Evolutionary conservation across 2,797 vertebrate species (phyloP).

Genomic region (Nannoperca australis): DNA sequence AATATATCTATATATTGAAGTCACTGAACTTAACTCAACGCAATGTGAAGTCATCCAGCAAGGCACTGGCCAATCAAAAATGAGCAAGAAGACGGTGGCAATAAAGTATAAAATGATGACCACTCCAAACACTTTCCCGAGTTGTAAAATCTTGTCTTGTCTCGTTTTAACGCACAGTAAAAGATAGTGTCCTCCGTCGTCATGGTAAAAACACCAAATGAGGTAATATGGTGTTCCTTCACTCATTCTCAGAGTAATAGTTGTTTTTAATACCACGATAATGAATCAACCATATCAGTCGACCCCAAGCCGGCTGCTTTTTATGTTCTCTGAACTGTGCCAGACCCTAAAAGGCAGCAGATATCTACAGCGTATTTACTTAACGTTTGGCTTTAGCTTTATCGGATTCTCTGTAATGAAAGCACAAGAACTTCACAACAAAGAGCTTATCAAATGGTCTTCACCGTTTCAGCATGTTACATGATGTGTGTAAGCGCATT

Average conservation of each 20-base stretch:
- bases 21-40: background rate
- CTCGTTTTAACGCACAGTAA: background rate
- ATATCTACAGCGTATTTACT: conserved; percentile 18
- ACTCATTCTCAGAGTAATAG: background rate
- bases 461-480: background rate
- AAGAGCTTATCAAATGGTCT: background rate
- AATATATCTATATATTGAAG: too few species aligned
- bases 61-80: background rate
- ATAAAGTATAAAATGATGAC: background rate
- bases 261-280: background rate
- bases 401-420: conserved; percentile 1
- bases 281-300: background rate
- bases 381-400: conserved; percentile 1
- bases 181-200: background rate
- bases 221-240: background rate
- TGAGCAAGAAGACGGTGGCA: background rate
- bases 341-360: conserved; percentile 3
- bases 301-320: background rate
- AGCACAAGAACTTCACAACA: background rate
- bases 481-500: too few species aligned
- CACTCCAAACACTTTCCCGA: background rate
- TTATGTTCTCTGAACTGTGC: conserved; percentile 5
- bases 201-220: background rate
- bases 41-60: background rate
- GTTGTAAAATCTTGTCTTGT: background rate